Base-by-base conservation (phyloP, 2,113 vertebrate genomes). In the Gallinago jamesoni region DNA sequence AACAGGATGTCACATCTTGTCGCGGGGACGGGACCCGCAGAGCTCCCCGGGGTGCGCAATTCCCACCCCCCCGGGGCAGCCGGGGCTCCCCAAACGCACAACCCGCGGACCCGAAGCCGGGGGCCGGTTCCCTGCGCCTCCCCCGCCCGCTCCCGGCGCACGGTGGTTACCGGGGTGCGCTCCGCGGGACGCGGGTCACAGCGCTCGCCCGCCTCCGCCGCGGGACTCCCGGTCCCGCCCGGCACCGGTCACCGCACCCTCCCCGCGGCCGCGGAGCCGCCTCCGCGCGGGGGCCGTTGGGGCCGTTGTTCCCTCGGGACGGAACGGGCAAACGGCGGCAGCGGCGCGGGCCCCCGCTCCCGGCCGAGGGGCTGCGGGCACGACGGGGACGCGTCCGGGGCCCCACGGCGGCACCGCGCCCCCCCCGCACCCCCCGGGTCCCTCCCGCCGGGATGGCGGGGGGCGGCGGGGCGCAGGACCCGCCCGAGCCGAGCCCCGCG, bases 121-220 rank as follows among this genome's bases (percentile, higher is more conserved):
- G 23, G n/a, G n/a, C 10, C 52, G 14, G 2, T 7, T 18, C 31
- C 31, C 37, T 2, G 18, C 6, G 37, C 13, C 7, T 20, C 37
- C 16, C 10, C 5, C 18, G 8, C 45, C 31, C 16, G 1, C 4
- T 30, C 17, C 4, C 25, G 27, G 41, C 43, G 11, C 3, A 6
- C 13, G 33, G 69, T 3, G 7, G 6, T 20, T 6, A 5, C 22
- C 33, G 16, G 14, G 33, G 33, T 21, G 10, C 10, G 2, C 50
- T 5, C 13, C 5, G 5, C 12, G 9, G 53, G 53, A 6, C 30
- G 39, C 1, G 39, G 17, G 16, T 6, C 4, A 16, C 3, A 3
- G 48, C 48, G 33, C 57, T 59, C 57, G 57, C 13, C 53, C 56
- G 15, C 22, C n/a, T 25, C n/a, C n/a, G 59, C 59, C 14, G 14